Evolutionary conservation across 1,140 invertebrate species (phyloP), one percentile per base, ranked within the genome.

Genomic region (Aethina tumida): DNA sequence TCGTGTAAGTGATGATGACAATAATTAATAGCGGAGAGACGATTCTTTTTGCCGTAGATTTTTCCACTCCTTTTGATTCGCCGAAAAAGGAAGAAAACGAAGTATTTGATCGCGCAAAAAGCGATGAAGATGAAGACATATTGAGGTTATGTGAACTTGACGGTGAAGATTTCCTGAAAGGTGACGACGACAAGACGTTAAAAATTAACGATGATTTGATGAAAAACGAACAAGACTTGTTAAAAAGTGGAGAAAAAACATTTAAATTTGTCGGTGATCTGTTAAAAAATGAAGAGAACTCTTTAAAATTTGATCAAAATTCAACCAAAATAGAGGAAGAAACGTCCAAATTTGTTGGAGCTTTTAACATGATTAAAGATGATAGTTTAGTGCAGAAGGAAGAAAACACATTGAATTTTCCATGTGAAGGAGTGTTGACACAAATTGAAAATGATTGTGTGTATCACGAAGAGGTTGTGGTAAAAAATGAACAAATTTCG

Each of bases 31-130:
- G 14, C 8, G 37, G 10, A 29, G 10, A 35, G 13, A 37, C 14
- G 24, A 32, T 25, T 39, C 33, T 30, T 43, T 52, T 44, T 29
- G 9, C 18, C 12, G 9, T 8, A 17, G 16, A 25, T 31, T 18
- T 35, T 10, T 28, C 17, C 5, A 18, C 68, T 41, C 68, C 69
- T 14, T 40, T 51, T 25, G 40, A 57, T 30, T 46, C 67, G 58
- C 7, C 59, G 49, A 15, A 65, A 14, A 30, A 48, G 20, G 21
- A 34, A 36, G 22, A 32, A 31, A 17, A 42, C 32, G 26, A 41
- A 18, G 2, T 36, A 8, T n/a, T 16, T 36, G 43, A 31, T 15
- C n/a, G 19, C 14, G 15, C 32, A 18, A 19, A 8, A 9, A 24
- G 31, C 9, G 22, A 34, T 4, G 4, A 39, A 9, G 17, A 25